These are phyloP conservation scores for Atethmia centrago DNA, from an alignment of 2,888 invertebrate species.

Conservation along the genomic window DNA sequence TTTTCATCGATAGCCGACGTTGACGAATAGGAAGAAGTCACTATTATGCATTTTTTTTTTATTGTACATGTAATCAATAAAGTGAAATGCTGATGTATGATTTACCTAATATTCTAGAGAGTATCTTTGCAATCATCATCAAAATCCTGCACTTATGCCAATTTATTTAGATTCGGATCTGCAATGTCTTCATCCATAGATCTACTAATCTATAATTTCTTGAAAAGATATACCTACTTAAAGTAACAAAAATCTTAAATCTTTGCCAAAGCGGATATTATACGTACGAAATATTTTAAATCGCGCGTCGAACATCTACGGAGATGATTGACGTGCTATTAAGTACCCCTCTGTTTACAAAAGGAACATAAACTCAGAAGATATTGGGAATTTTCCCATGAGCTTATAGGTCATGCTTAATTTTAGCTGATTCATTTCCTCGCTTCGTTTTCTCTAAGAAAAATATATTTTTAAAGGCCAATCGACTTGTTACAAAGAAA, in stretches of 20 bases:
- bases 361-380: slow-evolving; percentile 12
- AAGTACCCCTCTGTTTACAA: slow-evolving; percentile 34
- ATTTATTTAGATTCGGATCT: too few species aligned
- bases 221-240: not conserved
- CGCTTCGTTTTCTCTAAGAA: not conserved
- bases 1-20: too few species aligned
- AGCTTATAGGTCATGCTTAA: not conserved
- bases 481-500: not conserved
- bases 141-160: not conserved
- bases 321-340: slow-evolving; percentile 50
- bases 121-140: too few species aligned
- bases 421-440: slow-evolving; percentile 21
- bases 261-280: slow-evolving; percentile 38
- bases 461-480: not conserved
- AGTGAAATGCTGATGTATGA: too few species aligned
- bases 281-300: slow-evolving; percentile 37
- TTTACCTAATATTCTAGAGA: too few species aligned
- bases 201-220: not conserved
- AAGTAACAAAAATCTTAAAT: slow-evolving; percentile 1
- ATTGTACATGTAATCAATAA: too few species aligned
- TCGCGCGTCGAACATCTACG: slow-evolving; percentile 31
- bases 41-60: not conserved
- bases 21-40: not conserved
- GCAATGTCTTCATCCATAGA: not conserved
- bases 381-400: slow-evolving; percentile 21